Evolutionary conservation across 1,140 invertebrate species (phyloP), one percentile per base, ranked within the genome.

Genomic region (Danaus plexippus): DNA sequence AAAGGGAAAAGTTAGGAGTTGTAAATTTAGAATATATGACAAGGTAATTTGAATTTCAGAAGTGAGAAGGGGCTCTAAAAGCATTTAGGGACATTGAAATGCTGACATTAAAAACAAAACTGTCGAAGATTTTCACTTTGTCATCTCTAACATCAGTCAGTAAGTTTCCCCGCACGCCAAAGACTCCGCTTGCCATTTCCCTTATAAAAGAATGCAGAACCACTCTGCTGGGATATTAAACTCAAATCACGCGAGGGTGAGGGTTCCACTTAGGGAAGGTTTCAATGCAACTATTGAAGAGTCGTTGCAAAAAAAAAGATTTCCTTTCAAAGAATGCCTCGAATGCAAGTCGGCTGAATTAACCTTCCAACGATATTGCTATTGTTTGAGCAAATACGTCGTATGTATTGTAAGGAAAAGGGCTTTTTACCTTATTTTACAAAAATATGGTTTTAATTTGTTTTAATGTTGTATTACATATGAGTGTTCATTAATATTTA

Each of bases 161-260:
- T 64, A 63, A 66, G 56, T 58, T 61, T 58, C 54, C 65, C 58
- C 61, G 50, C 63, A 53, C 61, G 54, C 59, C 59, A 52, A 52
- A 54, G 63, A 57, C 66, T 55, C 52, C 61, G 54, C 57, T 52
- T 57, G 63, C 64, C 70, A 72, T 76, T 76, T 76, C 73, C 74
- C 68, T 54, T 54, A 61, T 59, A 69, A 75, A 73, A 76, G 76
- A 85, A 78, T 78, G 78, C 72, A 59, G 54, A 49, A 52, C 63
- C 71, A 81, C 77, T 81, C 75, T 61, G 63, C 61, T 69, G 66
- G 71, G 81, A 80, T 82, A 85, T 85, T 85, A 85, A 85, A 85
- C 81, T 82, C 77, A 77, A 81, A 85, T 85, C 81, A 85, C 80
- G 69, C 69, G 64, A 67, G 67, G 77, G 67, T 52, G 59, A 59